Conservation (phyloP, 2,888 invertebrate genomes). For the Odontothrips loti region DNA sequence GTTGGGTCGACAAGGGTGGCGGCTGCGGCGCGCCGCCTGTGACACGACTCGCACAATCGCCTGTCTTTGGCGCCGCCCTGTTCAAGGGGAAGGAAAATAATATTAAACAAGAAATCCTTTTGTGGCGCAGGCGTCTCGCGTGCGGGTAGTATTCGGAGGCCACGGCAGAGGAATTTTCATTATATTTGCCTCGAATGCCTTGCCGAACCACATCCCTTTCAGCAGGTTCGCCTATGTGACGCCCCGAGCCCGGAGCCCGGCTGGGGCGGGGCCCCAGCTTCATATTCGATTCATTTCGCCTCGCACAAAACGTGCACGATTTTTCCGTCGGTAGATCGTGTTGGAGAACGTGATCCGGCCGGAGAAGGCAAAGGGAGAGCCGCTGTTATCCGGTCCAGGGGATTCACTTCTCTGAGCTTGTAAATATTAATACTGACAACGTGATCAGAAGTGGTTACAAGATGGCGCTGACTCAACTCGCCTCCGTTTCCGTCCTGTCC, state of each 20-base stretch:
- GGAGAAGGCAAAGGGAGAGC: too few relatives aligned
- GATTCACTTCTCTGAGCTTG: too few relatives aligned
- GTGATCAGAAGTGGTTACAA: too few relatives aligned
- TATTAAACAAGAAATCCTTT: background rate
- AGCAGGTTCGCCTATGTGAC: background rate
- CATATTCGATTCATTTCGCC: too few relatives aligned
- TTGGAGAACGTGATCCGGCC: too few relatives aligned
- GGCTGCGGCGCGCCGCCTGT: background rate
- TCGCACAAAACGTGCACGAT: too few relatives aligned
- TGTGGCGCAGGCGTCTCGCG: background rate
- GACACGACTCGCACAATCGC: constrained; percentile 1
- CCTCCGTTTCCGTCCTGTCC: background rate
- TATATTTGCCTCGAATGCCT: background rate
- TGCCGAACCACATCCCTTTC: background rate
- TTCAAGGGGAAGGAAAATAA: background rate
- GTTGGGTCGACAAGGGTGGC: background rate
- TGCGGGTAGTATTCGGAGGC: too few relatives aligned
- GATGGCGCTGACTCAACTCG: too few relatives aligned
- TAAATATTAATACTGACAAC: too few relatives aligned
- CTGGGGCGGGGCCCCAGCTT: too few relatives aligned
- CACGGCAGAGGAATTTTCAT: background rate
- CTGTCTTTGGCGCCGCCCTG: background rate
- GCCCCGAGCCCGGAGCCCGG: background rate
- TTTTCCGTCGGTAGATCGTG: too few relatives aligned
- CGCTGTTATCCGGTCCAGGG: too few relatives aligned